Base-by-base conservation (phyloP, 2,888 invertebrate species). In the Parnassius smintheus region DNA sequence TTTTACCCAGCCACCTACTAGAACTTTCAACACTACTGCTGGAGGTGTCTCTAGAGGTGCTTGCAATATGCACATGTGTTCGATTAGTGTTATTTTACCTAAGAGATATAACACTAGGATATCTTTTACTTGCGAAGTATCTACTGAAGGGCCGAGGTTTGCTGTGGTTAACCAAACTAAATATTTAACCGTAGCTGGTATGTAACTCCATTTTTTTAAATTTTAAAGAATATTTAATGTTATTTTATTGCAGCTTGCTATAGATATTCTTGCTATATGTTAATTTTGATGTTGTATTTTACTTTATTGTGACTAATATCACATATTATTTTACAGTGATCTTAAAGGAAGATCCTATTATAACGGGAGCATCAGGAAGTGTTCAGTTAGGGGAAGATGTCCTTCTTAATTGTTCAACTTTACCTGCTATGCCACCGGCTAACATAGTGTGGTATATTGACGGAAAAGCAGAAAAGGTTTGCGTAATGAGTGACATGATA, bases 151-250 rank as follows among this genome's bases (percentile, higher is more conserved):
- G 0, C 91, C 91, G 0, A 73, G 91, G 69, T 91, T 91, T 59
- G 91, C 88, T 0, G 87, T 91, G 10, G 91, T 88, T 46, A 91
- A 89, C 75, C 83, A 88, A 65, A 88, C 87, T 3, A 91, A 88
- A 73, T 83, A 86, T 61, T 73, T 91, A 61, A 90, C 91, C 13
- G 84, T 90, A 8, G 91, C 91, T 72, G 89, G 91, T 91, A 65
- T 77, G 80, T 61, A 10, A 12, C n/a, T 25, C 9, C 9, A 11
- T 42, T 13, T 51, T 25, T 11, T 0, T 49, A 56, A 46, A 46
- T 25, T 25, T 25, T 25, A 25, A 2, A 25, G 25, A 25, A 25
- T 25, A 25, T 2, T 25, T 25, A 25, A 25, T 2, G 2, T 25
- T 25, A 25, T 25, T 25, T 25, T 25, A 25, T 25, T 25, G 25